These are phyloP conservation scores for Ormyrus pomaceus DNA, from an alignment of 2,888 invertebrate species.

Conservation along the genomic window DNA sequence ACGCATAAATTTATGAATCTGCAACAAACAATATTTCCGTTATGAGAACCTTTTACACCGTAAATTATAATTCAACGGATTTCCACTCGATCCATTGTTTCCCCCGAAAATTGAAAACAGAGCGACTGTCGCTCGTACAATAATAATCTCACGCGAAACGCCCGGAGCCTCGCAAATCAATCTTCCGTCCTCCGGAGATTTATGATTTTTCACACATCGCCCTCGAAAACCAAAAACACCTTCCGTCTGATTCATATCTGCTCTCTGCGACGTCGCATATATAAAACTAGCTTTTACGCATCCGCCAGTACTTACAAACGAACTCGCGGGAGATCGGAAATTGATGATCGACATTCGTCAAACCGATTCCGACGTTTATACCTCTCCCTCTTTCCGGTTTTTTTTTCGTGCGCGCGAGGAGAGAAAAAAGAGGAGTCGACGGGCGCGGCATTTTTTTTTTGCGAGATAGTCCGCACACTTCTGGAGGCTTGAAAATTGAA, in stretches of 20 bases:
- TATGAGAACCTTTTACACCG: too few species aligned
- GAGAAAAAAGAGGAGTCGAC: not conserved
- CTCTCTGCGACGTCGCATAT: not conserved
- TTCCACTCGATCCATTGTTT: too few species aligned
- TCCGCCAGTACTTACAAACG: conserved; percentile 21
- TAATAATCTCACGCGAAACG: too few species aligned
- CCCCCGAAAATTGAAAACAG: too few species aligned
- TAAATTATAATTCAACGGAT: too few species aligned
- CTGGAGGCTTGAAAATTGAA: conserved; percentile 25
- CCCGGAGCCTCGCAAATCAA: conserved; percentile 1
- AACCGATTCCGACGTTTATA: conserved; percentile 43
- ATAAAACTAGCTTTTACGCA: conserved; percentile 30
- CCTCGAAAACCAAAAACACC: conserved; percentile 9
- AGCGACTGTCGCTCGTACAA: too few species aligned
- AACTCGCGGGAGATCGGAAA: conserved; percentile 31
- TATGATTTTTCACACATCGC: conserved; percentile 18
- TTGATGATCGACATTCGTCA: conserved; percentile 48
- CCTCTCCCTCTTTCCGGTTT: not conserved
- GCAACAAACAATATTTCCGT: too few species aligned
- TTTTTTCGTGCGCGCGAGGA: not conserved
- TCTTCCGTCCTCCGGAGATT: not conserved
- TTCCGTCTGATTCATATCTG: not conserved
- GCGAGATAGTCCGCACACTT: not conserved
- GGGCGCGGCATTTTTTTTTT: conserved; percentile 16
- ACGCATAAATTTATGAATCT: too few species aligned